A percentile compares a stretch with the other conserved stretches of the same genome.
phyloP scores from a whole-genome alignment of 37 sponge, comb jelly and placozoan species.

The Spongia lamella region DNA sequence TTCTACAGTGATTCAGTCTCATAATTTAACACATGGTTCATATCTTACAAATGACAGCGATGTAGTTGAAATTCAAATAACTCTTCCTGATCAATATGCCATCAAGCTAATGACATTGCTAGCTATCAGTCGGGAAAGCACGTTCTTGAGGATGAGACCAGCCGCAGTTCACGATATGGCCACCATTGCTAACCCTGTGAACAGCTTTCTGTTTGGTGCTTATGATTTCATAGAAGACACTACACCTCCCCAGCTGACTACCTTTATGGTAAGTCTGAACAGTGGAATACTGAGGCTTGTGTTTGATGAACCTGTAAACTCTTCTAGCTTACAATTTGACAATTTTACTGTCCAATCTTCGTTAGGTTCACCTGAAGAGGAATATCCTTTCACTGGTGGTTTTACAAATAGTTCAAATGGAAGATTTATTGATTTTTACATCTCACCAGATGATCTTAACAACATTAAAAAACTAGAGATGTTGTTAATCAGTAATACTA shows the following conservation, averaged over 20 bases:
- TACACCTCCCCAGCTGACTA: conserved; percentile 62
- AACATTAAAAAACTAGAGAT: conserved; percentile 75
- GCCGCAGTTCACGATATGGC: conserved; percentile 67
- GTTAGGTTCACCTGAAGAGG: background rate
- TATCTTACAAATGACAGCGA: conserved; percentile 38
- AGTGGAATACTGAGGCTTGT: conserved; percentile 46
- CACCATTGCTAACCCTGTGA: conserved; percentile 29
- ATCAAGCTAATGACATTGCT: conserved; percentile 68
- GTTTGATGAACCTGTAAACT: conserved; percentile 85
- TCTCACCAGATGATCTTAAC: conserved; percentile 70
- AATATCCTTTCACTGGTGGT: conserved; percentile 65
- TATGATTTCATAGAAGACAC: conserved; percentile 55
- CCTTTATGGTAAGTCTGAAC: conserved; percentile 66
- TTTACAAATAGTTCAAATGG: conserved; percentile 68
- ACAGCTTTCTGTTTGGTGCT: conserved; percentile 25
- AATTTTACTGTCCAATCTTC: conserved; percentile 46
- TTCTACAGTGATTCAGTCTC: background rate
- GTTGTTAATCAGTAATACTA: conserved; percentile 38
- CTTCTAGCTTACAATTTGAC: conserved; percentile 36
- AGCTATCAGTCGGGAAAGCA: conserved; percentile 56
- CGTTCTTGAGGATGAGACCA: conserved; percentile 42
- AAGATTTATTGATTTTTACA: conserved; percentile 22
- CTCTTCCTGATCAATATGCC: conserved; percentile 45
- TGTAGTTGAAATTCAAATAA: conserved; percentile 35
- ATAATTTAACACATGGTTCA: conserved; percentile 43